A percentile compares a stretch with the other conserved stretches of the same genome.
Conservation (phyloP, 2,888 invertebrate genomes). For the Lycophotia porphyrea region DNA sequence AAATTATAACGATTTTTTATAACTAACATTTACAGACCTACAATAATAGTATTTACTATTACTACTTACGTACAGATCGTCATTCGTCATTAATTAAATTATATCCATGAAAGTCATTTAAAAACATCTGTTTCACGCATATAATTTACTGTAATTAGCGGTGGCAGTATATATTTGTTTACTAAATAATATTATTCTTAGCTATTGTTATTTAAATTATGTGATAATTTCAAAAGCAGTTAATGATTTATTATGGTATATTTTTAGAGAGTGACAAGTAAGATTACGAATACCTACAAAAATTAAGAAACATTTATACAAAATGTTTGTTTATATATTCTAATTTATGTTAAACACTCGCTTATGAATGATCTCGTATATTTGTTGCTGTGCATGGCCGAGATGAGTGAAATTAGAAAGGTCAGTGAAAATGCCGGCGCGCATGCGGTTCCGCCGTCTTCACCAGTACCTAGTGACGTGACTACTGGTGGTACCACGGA, state of each 20-base stretch:
- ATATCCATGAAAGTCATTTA: slow-evolving; percentile 7
- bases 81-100: slow-evolving; percentile 4
- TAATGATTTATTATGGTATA: background rate
- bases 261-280: background rate
- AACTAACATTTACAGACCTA: background rate
- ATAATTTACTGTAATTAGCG: slow-evolving; percentile 21
- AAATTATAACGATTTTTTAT: background rate
- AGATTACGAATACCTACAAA: background rate
- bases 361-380: slow-evolving; percentile 19
- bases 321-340: slow-evolving; percentile 13
- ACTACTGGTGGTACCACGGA: slow-evolving; percentile 26
- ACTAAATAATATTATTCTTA: slow-evolving; percentile 18
- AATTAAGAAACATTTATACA: background rate
- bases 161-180: slow-evolving; percentile 17
- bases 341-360: slow-evolving; percentile 26
- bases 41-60: background rate
- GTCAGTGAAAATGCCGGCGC: slow-evolving; percentile 75
- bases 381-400: slow-evolving; percentile 43
- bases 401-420: slow-evolving; percentile 81
- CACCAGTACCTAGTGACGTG: slow-evolving; percentile 41
- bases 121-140: slow-evolving; percentile 27
- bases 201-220: slow-evolving; percentile 7
- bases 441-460: slow-evolving; percentile 54
- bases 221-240: background rate
- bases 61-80: background rate